Percentiles rank a stretch among this genome's conserved stretches.
These are phyloP conservation scores for Drosophila neonasuta DNA, from an alignment of 2,888 invertebrate species.

Conservation along the genomic window DNA sequence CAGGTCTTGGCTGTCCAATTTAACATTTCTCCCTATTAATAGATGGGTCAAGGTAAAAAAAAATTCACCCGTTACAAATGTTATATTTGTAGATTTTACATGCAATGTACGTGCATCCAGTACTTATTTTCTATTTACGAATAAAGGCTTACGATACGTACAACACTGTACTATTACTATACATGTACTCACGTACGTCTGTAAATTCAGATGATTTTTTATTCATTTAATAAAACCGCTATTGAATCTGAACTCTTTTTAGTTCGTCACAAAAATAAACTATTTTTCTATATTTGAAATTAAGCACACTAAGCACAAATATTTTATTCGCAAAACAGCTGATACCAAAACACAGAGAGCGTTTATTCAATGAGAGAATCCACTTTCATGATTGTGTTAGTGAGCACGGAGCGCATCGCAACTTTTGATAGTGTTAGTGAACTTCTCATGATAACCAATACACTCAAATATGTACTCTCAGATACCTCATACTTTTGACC, in stretches of 20 bases:
- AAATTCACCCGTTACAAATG: neutral
- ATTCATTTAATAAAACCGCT: neutral
- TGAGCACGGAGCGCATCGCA: neutral
- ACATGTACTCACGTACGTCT: neutral
- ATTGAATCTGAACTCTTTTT: neutral
- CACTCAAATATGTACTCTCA: neutral
- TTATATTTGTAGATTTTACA: neutral
- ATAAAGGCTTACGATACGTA: neutral
- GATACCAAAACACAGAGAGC: slow-evolving; percentile 13
- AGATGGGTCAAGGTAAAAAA: neutral
- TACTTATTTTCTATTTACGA: neutral
- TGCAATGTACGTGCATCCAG: neutral
- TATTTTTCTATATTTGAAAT: neutral
- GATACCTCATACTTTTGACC: neutral
- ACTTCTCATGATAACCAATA: neutral
- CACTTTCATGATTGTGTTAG: neutral
- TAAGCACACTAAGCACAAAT: neutral
- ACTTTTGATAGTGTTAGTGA: slow-evolving; percentile 4
- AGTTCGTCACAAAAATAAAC: neutral
- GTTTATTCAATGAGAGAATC: neutral
- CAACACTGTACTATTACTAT: neutral
- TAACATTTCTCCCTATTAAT: neutral
- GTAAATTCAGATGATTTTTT: neutral
- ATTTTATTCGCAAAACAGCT: slow-evolving; percentile 6
- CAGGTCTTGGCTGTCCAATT: neutral